Evolutionary conservation across 2,113 vertebrate genomes (phyloP).

Genomic region (Rhinichthys klamathensis): DNA sequence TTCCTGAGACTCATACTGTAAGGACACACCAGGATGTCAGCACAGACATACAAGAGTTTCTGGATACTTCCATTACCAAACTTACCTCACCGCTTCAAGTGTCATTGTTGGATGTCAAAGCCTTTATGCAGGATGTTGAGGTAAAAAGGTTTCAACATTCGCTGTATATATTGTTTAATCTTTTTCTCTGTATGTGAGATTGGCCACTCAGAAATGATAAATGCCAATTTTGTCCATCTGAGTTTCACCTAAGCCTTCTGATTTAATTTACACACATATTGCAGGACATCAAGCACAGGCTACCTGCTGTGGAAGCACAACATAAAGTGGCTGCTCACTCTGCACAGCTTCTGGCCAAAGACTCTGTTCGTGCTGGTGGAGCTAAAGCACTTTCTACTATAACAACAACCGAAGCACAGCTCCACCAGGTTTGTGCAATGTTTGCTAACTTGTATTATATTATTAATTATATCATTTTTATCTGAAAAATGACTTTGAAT

Average conservation of each 20-base stretch:
- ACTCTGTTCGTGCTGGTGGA: conserved; percentile 82
- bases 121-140: conserved; percentile 88
- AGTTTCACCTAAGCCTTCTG: neutral
- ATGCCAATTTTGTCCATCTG: neutral
- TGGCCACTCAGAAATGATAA: neutral
- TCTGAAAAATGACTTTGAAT: neutral
- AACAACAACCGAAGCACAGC: conserved; percentile 84
- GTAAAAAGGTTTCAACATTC: conserved; percentile 65
- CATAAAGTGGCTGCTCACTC: conserved; percentile 85
- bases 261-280: conserved; percentile 42
- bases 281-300: conserved; percentile 88
- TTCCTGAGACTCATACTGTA: conserved; percentile 83
- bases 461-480: neutral
- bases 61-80: conserved; percentile 82
- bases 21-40: conserved; percentile 83
- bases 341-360: conserved; percentile 85
- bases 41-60: conserved; percentile 79
- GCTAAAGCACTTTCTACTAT: conserved; percentile 81
- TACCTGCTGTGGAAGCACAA: conserved; percentile 87
- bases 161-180: neutral
- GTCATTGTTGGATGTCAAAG: conserved; percentile 84
- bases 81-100: conserved; percentile 81
- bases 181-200: neutral
- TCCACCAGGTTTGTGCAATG: conserved; percentile 80
- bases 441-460: neutral